These are phyloP conservation scores for western clawed frog (Xenopus tropicalis) DNA, from an alignment of 2,113 vertebrate species.

Conservation along the genomic window UCB_Xtro_10.0 CM004444.2:34018501-34019000, in stretches of 20 bases:
- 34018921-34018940: too few species aligned
- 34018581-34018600: constrained; percentile 9
- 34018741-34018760: constrained; percentile 76
- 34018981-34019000: too few species aligned
- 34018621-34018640: constrained; percentile 52
- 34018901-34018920: too few species aligned
- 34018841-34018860: too few species aligned
- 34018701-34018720: constrained; percentile 68
- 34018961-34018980: too few species aligned
- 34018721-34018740: constrained; percentile 81
- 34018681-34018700: constrained; percentile 58
- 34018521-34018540: constrained; percentile 47
- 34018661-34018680: constrained; percentile 73
- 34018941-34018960: too few species aligned
- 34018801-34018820: too few species aligned
- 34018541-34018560: constrained; percentile 10
- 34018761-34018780: background rate
- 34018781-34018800: too few species aligned
- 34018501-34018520: constrained; percentile 60
- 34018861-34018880: too few species aligned
- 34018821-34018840: too few species aligned
- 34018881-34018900: too few species aligned
- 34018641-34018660: constrained; percentile 64
- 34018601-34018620: constrained; percentile 16
- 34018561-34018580: background rate